Conservation (phyloP, 2,888 invertebrate species). For the Chymomyza caudatula region DNA sequence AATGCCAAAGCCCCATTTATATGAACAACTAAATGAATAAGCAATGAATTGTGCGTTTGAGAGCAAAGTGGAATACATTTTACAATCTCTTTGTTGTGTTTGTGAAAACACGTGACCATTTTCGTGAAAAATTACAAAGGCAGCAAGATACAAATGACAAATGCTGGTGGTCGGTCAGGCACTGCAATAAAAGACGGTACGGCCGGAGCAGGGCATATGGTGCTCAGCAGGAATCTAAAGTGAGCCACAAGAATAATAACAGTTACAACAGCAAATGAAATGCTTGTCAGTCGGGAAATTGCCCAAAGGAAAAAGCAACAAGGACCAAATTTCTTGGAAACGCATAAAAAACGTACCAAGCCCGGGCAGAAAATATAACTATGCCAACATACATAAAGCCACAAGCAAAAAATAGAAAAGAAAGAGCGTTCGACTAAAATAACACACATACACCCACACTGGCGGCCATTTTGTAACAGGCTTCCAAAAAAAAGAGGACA, state of each 20-base stretch:
- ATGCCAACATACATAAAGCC: conserved; percentile 35
- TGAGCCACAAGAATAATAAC: conserved; percentile 19
- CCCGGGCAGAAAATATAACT: conserved; percentile 40
- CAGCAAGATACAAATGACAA: conserved; percentile 43
- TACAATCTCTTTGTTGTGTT: background rate
- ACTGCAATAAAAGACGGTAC: background rate
- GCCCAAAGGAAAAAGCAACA: conserved; percentile 21
- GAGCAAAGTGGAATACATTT: background rate
- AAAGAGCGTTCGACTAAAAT: conserved; percentile 10
- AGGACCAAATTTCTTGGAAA: background rate
- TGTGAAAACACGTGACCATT: conserved; percentile 44
- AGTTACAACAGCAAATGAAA: conserved; percentile 56
- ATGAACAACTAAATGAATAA: background rate
- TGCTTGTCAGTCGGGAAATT: conserved; percentile 35
- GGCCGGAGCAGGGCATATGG: background rate
- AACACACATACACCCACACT: conserved; percentile 36
- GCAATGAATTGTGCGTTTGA: background rate
- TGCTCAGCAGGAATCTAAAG: background rate
- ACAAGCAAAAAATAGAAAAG: background rate
- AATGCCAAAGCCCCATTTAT: background rate
- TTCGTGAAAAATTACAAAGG: conserved; percentile 17
- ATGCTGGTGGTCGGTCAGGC: conserved; percentile 37
- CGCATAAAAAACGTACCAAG: conserved; percentile 11
- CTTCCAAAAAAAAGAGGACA: conserved; percentile 27
- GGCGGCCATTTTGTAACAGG: too few relatives aligned